Base-by-base conservation (phyloP, 2,113 vertebrate species). In the Chrysochloris asiatica region DNA sequence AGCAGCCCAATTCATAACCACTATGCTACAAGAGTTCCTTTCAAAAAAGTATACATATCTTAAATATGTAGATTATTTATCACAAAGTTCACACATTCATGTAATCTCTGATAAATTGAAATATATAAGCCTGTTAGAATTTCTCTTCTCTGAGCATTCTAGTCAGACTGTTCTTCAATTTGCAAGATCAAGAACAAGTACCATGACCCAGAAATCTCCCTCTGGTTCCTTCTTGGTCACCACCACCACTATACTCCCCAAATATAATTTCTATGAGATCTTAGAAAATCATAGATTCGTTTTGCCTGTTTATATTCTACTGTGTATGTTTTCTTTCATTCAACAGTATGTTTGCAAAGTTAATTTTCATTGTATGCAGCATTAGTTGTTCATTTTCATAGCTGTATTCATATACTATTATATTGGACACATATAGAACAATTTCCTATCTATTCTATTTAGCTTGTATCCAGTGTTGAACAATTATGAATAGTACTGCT, bases 1-100 rank as follows among this genome's bases (percentile, higher is more conserved):
- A n/a, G n/a, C n/a, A n/a, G n/a, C n/a, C n/a, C n/a, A n/a, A n/a
- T n/a, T n/a, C n/a, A n/a, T n/a, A n/a, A n/a, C 36, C n/a, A n/a
- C n/a, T n/a, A n/a, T n/a, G n/a, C n/a, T n/a, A n/a, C n/a, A n/a
- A n/a, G n/a, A n/a, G n/a, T n/a, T n/a, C n/a, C n/a, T n/a, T n/a
- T n/a, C n/a, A n/a, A n/a, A 26, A 71, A 82, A 72, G 11, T n/a
- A 69, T 41, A 45, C 67, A 56, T 87, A 84, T 47, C 43, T 83
- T 43, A 79, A 67, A 88, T 52, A 8, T 77, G 22, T 22, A 88
- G 36, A 43, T 67, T 75, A 85, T 91, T 67, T 75, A 85, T 91
- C 26, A 82, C 81, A 59, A 91, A 90, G 54, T 78, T 52, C 54
- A 81, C 45, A 78, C 36, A 47, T 19, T 77, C 33, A 54, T 26